Evolutionary conservation across 2,797 vertebrate genomes (phyloP).

Genomic region (Kryptolebias ocellatus): DNA sequence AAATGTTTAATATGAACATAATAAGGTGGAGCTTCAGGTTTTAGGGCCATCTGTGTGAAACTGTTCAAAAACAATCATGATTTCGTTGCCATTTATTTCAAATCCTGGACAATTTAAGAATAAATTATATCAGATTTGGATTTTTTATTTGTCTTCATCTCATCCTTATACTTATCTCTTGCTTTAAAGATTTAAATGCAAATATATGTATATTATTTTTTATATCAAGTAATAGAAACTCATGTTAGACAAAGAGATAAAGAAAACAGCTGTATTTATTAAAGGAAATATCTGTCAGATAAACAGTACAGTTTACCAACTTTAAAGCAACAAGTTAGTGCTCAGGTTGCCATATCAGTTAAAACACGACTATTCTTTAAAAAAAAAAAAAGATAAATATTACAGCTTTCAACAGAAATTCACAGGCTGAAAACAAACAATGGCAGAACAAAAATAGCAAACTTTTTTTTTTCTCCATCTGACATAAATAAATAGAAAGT

Average conservation of each 20-base stretch:
- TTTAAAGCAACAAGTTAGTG: conserved; percentile 53
- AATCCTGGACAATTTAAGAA: too few species aligned
- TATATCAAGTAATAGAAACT: neutral
- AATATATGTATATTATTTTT: neutral
- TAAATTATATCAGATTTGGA: too few species aligned
- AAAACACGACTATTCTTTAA: conserved; percentile 42
- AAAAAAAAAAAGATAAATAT: conserved; percentile 55
- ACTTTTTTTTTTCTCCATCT: conserved; percentile 34
- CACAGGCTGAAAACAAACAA: conserved; percentile 65
- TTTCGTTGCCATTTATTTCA: too few species aligned
- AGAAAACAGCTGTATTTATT: conserved; percentile 66
- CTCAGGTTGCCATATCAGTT: conserved; percentile 46
- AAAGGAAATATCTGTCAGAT: conserved; percentile 53
- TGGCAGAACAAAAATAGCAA: conserved; percentile 40
- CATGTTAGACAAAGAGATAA: conserved; percentile 7
- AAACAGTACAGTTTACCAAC: conserved; percentile 53
- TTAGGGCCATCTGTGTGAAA: too few species aligned
- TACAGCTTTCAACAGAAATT: conserved; percentile 64
- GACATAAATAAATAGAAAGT: conserved; percentile 67
- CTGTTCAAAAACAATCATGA: too few species aligned
- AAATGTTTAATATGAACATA: too few species aligned
- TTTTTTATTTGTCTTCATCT: too few species aligned
- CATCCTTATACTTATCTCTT: too few species aligned
- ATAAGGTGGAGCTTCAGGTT: too few species aligned
- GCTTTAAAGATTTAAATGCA: neutral